These are phyloP conservation scores for Drosophila orena DNA, from an alignment of 1,140 invertebrate genomes.

Conservation along the genomic window DNA sequence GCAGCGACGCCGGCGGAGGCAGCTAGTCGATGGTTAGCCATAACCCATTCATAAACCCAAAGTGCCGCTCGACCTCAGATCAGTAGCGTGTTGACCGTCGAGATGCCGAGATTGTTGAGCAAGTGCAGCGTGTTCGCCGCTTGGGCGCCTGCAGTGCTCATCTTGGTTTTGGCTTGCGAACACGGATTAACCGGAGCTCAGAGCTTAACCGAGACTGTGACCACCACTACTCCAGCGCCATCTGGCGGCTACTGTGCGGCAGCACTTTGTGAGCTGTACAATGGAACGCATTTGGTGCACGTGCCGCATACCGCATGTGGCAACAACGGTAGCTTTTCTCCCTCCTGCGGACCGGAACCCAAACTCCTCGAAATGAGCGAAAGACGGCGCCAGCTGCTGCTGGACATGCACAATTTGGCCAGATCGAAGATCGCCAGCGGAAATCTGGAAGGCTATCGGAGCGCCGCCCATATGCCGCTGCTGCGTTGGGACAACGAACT, in stretches of 20 bases:
- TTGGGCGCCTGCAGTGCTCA: constrained; percentile 47
- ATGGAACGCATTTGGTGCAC: constrained; percentile 68
- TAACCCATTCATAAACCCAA: constrained; percentile 60
- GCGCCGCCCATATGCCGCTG: constrained; percentile 70
- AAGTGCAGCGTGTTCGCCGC: constrained; percentile 48
- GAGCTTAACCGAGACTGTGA: background rate
- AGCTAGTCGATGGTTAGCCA: background rate
- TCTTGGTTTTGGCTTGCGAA: background rate
- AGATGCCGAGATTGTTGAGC: constrained; percentile 57
- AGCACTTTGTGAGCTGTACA: constrained; percentile 62
- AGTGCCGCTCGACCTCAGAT: constrained; percentile 28
- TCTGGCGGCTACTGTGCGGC: constrained; percentile 45
- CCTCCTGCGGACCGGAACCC: constrained; percentile 56
- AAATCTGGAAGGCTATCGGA: constrained; percentile 53
- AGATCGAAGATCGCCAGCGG: constrained; percentile 67
- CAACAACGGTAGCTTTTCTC: constrained; percentile 65
- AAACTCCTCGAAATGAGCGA: constrained; percentile 74
- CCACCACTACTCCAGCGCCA: background rate
- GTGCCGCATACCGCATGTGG: constrained; percentile 63
- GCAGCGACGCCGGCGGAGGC: constrained; percentile 12
- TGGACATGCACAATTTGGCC: constrained; percentile 79
- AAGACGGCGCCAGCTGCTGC: constrained; percentile 63
- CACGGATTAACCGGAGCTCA: background rate
- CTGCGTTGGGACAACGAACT: constrained; percentile 77
- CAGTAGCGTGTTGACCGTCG: constrained; percentile 50